phyloP scores from a whole-genome alignment of 2,888 invertebrate species.

The Charanyca ferruginea region DNA sequence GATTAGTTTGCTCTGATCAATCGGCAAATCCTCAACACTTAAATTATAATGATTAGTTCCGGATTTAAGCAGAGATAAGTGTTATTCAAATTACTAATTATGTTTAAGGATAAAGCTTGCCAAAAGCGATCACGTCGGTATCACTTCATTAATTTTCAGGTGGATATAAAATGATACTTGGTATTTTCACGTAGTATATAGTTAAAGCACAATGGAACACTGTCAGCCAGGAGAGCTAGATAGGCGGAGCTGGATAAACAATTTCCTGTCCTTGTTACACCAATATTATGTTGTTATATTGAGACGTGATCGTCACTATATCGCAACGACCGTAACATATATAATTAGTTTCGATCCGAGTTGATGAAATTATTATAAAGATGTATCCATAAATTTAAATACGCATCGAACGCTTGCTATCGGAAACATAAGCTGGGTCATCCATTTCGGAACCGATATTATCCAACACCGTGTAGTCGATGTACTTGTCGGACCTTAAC shows the following conservation, averaged over 20 bases:
- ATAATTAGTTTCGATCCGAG: conserved; percentile 38
- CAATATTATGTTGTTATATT: background rate
- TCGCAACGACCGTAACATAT: conserved; percentile 63
- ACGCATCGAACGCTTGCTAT: conserved; percentile 34
- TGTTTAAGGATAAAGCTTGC: conserved; percentile 4
- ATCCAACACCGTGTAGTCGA: conserved; percentile 77
- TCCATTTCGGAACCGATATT: conserved; percentile 61
- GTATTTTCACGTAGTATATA: conserved; percentile 14
- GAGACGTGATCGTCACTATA: conserved; percentile 22
- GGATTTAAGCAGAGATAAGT: conserved; percentile 1
- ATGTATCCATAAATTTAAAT: conserved; percentile 31
- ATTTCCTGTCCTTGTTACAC: conserved; percentile 22
- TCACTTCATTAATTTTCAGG: background rate
- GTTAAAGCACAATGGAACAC: conserved; percentile 22
- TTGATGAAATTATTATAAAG: conserved; percentile 17
- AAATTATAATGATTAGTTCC: too few species aligned
- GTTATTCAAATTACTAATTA: background rate
- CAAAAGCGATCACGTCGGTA: conserved; percentile 24
- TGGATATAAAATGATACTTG: background rate
- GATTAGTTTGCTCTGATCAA: too few species aligned
- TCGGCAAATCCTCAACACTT: too few species aligned
- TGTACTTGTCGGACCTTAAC: conserved; percentile 76
- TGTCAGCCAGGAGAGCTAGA: conserved; percentile 34
- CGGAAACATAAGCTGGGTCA: conserved; percentile 35
- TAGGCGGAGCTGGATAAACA: conserved; percentile 50